Evolutionary conservation across 2,797 vertebrate species (phyloP), one percentile per base, ranked within the genome.

Genomic region (Microchirus variegatus): DNA sequence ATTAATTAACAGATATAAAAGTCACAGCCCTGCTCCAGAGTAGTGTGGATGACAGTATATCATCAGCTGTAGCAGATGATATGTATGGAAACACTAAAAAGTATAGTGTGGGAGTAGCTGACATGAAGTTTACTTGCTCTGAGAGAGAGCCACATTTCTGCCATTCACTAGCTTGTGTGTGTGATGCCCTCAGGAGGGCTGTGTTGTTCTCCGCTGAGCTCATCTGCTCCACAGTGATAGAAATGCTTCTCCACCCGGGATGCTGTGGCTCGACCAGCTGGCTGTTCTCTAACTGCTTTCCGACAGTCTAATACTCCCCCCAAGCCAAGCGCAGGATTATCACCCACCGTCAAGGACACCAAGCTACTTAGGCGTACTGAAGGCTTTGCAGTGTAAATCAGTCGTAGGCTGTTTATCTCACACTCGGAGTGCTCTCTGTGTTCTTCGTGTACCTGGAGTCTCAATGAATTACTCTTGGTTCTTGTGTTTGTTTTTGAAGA

Each of bases 381-480:
- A 70, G 76, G 75, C 83, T 88, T 87, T 84, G 71, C 82, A 44
- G 63, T 67, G 78, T 80, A 87, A 87, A 89, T 87, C 78, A 70
- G 49, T 87, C 19, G 47, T 79, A 50, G 81, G 77, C 85, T 58
- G 77, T 78, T 86, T 77, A 82, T 75, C 75, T 71, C 26, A 36
- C 0, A 53, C 58, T 55, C 4, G 2, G 52, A 66, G 46, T 22
- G 37, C 63, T 80, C 58, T 31, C 71, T 43, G n/a, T 58, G 45
- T 51, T 80, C 50, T 67, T 40, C 22, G 36, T 53, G n/a, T 77
- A 73, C 73, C 75, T 80, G 73, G 19, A 52, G 65, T 64, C 38
- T 63, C 42, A 5, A 9, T 57, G 61, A 72, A 66, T 77, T 52
- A 55, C 56, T 45, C 61, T 57, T 15, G 0, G 45, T 50, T 70